A percentile compares a stretch with the other conserved stretches of the same genome.
phyloP scores from a whole-genome alignment of 2,888 invertebrate species.

The Lumbricus terrestris region DNA sequence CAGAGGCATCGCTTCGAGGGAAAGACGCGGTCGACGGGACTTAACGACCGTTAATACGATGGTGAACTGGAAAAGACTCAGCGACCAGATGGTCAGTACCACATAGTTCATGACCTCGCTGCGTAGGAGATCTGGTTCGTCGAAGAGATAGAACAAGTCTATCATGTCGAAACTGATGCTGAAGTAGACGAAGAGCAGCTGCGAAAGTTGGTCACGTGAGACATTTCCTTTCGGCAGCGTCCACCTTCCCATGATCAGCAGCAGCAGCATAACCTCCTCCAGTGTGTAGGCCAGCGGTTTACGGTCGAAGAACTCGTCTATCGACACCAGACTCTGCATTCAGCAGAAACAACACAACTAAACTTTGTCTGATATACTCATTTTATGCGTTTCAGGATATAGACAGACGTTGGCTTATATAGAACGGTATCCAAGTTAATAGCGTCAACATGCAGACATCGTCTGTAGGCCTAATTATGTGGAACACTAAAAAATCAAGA shows the following conservation, averaged over 20 bases:
- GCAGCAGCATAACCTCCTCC: conserved; percentile 49
- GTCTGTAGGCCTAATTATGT: neutral
- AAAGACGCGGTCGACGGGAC: conserved; percentile 42
- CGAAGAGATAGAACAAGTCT: conserved; percentile 48
- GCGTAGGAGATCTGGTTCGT: conserved; percentile 44
- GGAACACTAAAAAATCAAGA: neutral
- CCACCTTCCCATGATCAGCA: conserved; percentile 53
- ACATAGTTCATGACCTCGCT: conserved; percentile 59
- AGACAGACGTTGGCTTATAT: no score
- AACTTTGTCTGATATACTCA: neutral
- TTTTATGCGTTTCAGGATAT: no score
- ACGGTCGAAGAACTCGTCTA: conserved; percentile 40
- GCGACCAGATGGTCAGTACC: conserved; percentile 53
- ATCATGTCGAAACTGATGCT: conserved; percentile 56
- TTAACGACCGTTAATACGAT: conserved; percentile 55
- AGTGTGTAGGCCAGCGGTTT: conserved; percentile 46
- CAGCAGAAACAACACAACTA: neutral
- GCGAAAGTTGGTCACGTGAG: conserved; percentile 57
- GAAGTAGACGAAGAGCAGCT: conserved; percentile 58
- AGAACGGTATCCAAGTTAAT: no score
- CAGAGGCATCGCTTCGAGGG: neutral
- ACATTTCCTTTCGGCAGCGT: conserved; percentile 51
- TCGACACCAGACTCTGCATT: conserved; percentile 39
- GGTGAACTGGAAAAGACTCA: conserved; percentile 55
- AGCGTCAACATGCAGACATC: no score